Evolutionary conservation across 2,113 vertebrate species (phyloP).

Genomic region (Tapirus terrestris): DNA sequence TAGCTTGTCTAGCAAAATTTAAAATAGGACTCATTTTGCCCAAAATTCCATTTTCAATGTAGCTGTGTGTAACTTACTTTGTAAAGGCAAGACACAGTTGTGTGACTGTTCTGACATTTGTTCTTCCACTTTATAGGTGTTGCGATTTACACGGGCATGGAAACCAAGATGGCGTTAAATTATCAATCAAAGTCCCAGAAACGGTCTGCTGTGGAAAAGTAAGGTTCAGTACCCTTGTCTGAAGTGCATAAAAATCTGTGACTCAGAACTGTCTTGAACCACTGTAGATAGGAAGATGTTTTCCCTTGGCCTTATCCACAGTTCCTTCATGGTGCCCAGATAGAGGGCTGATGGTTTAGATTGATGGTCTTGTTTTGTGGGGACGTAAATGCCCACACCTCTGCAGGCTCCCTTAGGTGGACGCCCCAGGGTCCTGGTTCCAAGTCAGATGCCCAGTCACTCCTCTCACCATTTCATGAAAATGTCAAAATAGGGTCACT

Average conservation of each 20-base stretch:
- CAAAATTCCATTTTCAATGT: fast-evolving
- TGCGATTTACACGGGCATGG: constrained; percentile 99
- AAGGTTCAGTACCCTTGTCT: constrained; percentile 53
- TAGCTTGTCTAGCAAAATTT: neutral
- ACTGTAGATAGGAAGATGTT: fast-evolving
- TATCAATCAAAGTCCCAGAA: constrained; percentile 99
- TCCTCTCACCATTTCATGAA: neutral
- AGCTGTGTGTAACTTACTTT: fast-evolving
- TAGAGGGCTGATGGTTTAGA: fast-evolving
- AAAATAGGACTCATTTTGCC: fast-evolving
- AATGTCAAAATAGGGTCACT: neutral
- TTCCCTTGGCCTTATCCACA: neutral
- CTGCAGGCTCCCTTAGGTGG: fast-evolving
- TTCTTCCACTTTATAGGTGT: constrained; percentile 89
- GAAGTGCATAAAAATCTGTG: fast-evolving
- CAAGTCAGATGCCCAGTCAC: fast-evolving
- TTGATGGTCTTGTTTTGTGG: fast-evolving
- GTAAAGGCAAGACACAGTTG: neutral
- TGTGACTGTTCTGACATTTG: fast-evolving
- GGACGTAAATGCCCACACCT: neutral
- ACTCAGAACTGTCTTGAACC: fast-evolving
- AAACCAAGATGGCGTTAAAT: constrained; percentile 99
- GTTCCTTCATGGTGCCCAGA: neutral
- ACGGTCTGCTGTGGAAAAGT: constrained; percentile 99
- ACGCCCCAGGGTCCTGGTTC: fast-evolving